Evolutionary conservation across 2,113 vertebrate genomes (phyloP).

Genomic region (Bubo scandiacus): DNA sequence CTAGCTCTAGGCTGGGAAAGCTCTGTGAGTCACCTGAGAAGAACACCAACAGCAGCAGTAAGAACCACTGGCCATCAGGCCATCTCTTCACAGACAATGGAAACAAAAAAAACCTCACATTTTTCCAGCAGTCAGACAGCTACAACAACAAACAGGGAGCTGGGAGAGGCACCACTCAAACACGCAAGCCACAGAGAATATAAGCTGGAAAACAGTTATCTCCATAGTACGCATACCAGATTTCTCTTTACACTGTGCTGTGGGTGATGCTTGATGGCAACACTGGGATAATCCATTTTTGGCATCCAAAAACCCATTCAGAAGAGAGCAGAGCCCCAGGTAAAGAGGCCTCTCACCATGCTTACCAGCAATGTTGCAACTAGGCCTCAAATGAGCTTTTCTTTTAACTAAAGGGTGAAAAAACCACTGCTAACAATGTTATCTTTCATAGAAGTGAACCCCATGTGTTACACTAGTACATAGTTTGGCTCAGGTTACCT

Average conservation of each 20-base stretch:
- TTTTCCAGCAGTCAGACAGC: background rate
- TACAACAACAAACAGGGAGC: background rate
- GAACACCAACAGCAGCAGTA: background rate
- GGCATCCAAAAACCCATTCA: background rate
- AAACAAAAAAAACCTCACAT: background rate
- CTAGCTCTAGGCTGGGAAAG: slow-evolving; percentile 14
- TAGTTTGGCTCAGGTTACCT: background rate
- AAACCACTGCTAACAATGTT: background rate
- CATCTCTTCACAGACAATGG: background rate
- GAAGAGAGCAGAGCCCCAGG: background rate
- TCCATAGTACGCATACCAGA: background rate
- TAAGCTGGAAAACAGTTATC: background rate
- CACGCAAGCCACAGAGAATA: background rate
- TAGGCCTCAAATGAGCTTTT: background rate
- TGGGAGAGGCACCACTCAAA: background rate
- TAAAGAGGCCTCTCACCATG: background rate
- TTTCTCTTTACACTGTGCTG: background rate
- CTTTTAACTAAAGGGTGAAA: background rate
- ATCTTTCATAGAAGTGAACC: background rate
- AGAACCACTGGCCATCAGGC: background rate
- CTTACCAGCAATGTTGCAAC: background rate
- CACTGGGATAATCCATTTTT: background rate
- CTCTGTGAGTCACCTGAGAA: background rate
- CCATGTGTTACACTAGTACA: background rate
- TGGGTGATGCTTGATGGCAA: background rate